Base-by-base conservation (phyloP, 1,140 invertebrate genomes). In the Liolophura sinensis region DNA sequence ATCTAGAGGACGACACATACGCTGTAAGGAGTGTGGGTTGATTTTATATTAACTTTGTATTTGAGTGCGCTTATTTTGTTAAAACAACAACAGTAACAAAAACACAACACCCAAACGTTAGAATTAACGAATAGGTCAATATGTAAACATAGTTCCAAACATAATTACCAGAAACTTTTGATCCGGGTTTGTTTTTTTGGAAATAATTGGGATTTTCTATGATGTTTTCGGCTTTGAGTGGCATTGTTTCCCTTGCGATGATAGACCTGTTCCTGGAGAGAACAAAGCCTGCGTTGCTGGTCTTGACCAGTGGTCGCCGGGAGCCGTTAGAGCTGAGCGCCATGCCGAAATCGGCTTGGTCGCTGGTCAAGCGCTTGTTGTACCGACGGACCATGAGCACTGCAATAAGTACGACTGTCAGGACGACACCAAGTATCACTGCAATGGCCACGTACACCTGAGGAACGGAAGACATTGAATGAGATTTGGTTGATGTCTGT, bases 201-300 rank as follows among this genome's bases (percentile, higher is more conserved):
- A 70, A 69, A 65, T 85, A 85, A 51, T 83, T 82, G n/a, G 80
- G 82, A 72, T 85, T 85, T 60, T 81, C 77, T 18, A 83, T 76
- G 57, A 85, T 69, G 22, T 77, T 76, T 20, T 76, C 68, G 0
- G 77, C 67, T 18, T 75, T 78, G 7, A 83, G 69, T 18, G 82
- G 83, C 67, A 83, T 78, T 20, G 65, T 70, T 52, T 82, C 81
- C 46, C 72, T 67, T 25, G 61, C 58, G 11, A 64, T 65, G 48
- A 64, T 54, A 40, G 69, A 47, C 49, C 51, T 67, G 27, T 49
- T 69, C 47, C 0, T 60, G 63, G 4, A 50, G 62, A 25, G 67
- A 62, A 16, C 57, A 58, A 4, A 65, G 55, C 20, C 54, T 24
- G 18, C 58, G 14, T 57, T 64, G 16, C 50, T 62, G 0, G 65